Evolutionary conservation across 2,113 vertebrate species (phyloP), one percentile per base, ranked within the genome.

Genomic region (Python bivittatus): DNA sequence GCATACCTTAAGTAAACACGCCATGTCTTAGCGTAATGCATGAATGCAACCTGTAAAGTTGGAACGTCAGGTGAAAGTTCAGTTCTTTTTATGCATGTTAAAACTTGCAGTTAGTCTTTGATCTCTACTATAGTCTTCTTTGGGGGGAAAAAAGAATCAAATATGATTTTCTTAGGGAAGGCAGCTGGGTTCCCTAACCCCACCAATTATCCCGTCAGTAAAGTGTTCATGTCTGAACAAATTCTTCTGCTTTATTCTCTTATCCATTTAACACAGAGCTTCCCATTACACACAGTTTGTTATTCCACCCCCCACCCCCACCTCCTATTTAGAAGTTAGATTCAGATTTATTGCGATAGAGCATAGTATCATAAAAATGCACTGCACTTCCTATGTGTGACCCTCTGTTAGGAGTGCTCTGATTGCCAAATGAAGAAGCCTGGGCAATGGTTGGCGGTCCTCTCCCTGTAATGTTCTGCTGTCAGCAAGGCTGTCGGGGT

Each of bases 71-170:
- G 38, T 88, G 89, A 94, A 88, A 94, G 88, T 4, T 0, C 38
- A 52, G 68, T 93, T 88, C 23, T 93, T 93, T 91, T 93, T 94
- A 2, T 87, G 94, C 97, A 94, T 96, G 96, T 95, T 96, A 86
- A 92, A 94, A 96, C 96, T 96, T 96, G 95, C 96, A 95, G 83
- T 72, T 86, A 91, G 92, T 89, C 97, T 98, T 98, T 97, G 97
- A 97, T 98, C 97, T 96, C 94, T 96, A 94, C 94, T 95, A 94
- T 96, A 97, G 96, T 97, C 95, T 96, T 96, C 94, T 8, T 86
- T 17, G 44, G 44, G 64, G 0, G 0, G 2, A 12, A 6, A 27
- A 9, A 12, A 42, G 0, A 1, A 42, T 92, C 96, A 94, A 97
- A 96, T 95, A 96, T 95, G 88, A 95, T 98, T 95, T 98, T 98